A percentile compares a stretch with the other conserved stretches of the same genome.
phyloP scores from a whole-genome alignment of 2,797 vertebrate species.

The Danio choprae region DNA sequence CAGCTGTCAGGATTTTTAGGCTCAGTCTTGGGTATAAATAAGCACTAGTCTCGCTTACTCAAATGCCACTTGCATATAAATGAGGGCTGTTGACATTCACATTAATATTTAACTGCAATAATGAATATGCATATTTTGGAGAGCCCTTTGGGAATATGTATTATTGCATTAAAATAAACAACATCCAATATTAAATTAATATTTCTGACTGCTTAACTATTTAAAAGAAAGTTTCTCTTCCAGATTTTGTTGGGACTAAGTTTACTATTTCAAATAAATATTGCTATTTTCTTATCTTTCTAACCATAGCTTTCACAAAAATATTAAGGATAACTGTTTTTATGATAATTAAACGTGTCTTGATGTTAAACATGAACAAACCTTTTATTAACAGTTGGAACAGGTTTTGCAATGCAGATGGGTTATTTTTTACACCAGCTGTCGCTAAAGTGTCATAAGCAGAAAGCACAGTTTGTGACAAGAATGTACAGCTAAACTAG shows the following conservation, averaged over 20 bases:
- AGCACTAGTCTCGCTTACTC: constrained; percentile 2
- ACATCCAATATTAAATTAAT: constrained; percentile 1
- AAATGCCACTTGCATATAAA: constrained; percentile 18
- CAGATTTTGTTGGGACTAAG: background rate
- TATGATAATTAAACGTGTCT: background rate
- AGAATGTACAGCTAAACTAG: no score
- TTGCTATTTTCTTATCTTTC: background rate
- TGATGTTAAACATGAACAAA: background rate
- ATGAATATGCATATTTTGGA: constrained; percentile 4
- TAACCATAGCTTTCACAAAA: background rate
- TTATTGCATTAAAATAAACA: constrained; percentile 11
- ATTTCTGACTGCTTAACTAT: background rate
- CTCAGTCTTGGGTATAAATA: constrained; percentile 7
- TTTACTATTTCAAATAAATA: background rate
- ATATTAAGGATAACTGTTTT: background rate
- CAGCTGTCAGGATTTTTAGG: background rate
- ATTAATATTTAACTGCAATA: constrained; percentile 9
- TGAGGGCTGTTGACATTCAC: background rate
- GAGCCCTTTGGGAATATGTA: background rate
- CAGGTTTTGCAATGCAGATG: no score
- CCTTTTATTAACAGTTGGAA: no score
- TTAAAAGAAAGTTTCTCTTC: background rate
- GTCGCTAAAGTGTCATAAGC: no score
- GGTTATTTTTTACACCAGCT: no score
- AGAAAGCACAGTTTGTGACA: no score